Conservation (phyloP, 2,113 vertebrate species). For the Lasiurus borealis region DNA sequence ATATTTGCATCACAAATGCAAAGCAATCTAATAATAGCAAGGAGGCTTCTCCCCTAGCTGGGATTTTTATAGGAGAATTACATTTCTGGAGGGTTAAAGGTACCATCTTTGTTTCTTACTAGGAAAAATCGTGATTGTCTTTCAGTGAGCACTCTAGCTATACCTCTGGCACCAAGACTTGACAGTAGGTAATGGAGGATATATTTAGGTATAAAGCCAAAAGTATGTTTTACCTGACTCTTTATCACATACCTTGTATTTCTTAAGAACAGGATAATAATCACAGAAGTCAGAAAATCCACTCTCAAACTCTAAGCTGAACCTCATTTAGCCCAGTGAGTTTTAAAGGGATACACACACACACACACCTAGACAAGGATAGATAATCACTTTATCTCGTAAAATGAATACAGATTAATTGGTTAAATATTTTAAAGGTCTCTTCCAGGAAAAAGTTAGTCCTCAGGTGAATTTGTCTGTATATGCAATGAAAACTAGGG, state of each 20-base stretch:
- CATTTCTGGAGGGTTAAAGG: conserved; percentile 47
- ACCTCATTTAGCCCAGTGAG: not conserved
- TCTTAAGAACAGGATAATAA: not conserved
- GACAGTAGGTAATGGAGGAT: not conserved
- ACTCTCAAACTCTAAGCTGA: conserved; percentile 18
- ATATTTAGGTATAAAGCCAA: not conserved
- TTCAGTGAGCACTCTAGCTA: not conserved
- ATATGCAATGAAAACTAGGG: not conserved
- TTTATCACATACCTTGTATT: conserved; percentile 11
- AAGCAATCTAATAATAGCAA: conserved; percentile 76
- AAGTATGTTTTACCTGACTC: not conserved
- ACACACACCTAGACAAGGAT: not conserved
- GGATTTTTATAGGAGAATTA: conserved; percentile 69
- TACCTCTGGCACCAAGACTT: not conserved
- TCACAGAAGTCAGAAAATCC: not conserved
- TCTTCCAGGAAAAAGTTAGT: not conserved
- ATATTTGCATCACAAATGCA: conserved; percentile 65
- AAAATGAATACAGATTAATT: conserved; percentile 14
- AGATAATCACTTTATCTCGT: not conserved
- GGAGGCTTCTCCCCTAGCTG: conserved; percentile 43
- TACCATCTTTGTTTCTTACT: conserved; percentile 54
- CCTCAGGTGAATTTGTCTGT: not conserved
- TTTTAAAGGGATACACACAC: conserved; percentile 4
- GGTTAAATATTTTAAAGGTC: not conserved
- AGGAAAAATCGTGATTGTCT: conserved; percentile 24